phyloP scores from a whole-genome alignment of 1,140 invertebrate genomes.

The Trissolcus basalis region DNA sequence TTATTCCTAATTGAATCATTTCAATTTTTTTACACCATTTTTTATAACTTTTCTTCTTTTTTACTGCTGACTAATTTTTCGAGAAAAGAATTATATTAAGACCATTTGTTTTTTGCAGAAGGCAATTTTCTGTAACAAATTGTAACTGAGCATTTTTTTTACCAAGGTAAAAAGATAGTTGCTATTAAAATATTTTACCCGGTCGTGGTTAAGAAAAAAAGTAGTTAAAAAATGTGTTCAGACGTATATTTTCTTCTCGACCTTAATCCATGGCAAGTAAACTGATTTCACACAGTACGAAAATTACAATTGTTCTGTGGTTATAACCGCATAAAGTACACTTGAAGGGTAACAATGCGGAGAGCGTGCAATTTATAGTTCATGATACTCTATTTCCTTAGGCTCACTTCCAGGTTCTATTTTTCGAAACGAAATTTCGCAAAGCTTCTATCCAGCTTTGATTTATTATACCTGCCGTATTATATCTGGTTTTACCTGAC shows the following conservation, averaged over 20 bases:
- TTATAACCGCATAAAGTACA: constrained; percentile 43
- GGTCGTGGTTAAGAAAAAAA: no score
- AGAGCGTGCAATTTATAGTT: constrained; percentile 40
- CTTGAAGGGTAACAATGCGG: constrained; percentile 38
- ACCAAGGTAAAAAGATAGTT: no score
- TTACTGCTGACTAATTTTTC: no score
- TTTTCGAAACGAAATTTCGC: constrained; percentile 11
- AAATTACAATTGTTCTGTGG: constrained; percentile 33
- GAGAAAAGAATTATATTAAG: no score
- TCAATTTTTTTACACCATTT: constrained; percentile 10
- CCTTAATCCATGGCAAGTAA: constrained; percentile 20
- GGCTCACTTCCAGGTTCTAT: constrained; percentile 29
- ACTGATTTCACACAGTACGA: constrained; percentile 25
- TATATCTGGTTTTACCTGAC: no score
- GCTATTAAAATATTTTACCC: no score
- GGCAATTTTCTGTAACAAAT: no score
- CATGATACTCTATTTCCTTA: constrained; percentile 39
- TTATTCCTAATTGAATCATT: background rate
- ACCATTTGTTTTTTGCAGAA: no score
- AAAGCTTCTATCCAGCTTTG: no score
- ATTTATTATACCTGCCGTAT: no score
- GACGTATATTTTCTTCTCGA: constrained; percentile 10
- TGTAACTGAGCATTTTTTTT: no score
- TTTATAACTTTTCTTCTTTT: constrained; percentile 2
- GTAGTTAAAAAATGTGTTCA: no score